Conservation (phyloP, 2,888 invertebrate genomes). For the Lomographa bimaculata region DNA sequence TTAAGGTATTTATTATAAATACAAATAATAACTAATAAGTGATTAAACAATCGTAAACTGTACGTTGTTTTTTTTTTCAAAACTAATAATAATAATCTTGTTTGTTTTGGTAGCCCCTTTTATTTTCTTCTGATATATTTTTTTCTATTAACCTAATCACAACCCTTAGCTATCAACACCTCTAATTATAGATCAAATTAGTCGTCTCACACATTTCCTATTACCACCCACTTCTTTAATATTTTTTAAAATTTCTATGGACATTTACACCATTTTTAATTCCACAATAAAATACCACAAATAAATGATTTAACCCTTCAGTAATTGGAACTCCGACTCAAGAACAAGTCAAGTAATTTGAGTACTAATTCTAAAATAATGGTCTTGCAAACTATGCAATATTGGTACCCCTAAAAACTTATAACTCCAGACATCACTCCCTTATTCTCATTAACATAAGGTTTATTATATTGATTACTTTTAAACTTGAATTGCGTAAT, state of each 20-base stretch:
- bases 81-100: too few species aligned
- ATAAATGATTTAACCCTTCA: slow-evolving; percentile 29
- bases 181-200: slow-evolving; percentile 25
- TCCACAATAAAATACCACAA: slow-evolving; percentile 26
- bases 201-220: slow-evolving; percentile 6
- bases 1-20: too few species aligned
- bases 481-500: neutral
- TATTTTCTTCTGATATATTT: too few species aligned
- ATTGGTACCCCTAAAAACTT: too few species aligned
- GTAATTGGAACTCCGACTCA: slow-evolving; percentile 31
- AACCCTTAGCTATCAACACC: slow-evolving; percentile 19
- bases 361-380: slow-evolving; percentile 38
- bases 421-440: too few species aligned
- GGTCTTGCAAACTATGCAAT: slow-evolving; percentile 13
- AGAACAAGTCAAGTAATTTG: slow-evolving; percentile 41
- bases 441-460: neutral
- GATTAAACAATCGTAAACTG: too few species aligned
- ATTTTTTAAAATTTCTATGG: slow-evolving; percentile 15
- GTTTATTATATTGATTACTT: slow-evolving; percentile 7
- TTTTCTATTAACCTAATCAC: slow-evolving; percentile 2
- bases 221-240: slow-evolving; percentile 20
- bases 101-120: too few species aligned
- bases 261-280: slow-evolving; percentile 37
- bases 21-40: too few species aligned
- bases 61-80: too few species aligned